Evolutionary conservation across 2,797 vertebrate genomes (phyloP), one percentile per base, ranked within the genome.

Genomic region (Cryptoblepharus egeriae): DNA sequence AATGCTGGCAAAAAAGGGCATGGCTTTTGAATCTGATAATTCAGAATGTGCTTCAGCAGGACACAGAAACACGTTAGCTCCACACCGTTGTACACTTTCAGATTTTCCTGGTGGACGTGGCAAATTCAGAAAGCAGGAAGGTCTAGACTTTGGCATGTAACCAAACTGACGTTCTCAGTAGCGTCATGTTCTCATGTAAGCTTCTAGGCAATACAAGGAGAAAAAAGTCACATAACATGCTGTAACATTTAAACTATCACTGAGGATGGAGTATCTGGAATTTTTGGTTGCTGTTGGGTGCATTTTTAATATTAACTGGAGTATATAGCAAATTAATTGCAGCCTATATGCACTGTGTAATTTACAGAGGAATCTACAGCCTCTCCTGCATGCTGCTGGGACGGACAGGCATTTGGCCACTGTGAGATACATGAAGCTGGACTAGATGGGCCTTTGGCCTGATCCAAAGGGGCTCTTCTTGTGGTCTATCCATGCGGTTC

Each of bases 291-390:
- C 4, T 63, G 39, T 77, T 20, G 32, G 26, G 32, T 89, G 86
- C 76, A 35, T 77, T 42, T 5, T 45, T 68, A 75, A 63, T 60
- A 88, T 52, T 73, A 75, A 12, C 20, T 83, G 15, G 57, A 84
- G 86, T 5, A 80, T 81, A 78, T 77, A 83, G 75, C 37, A 88
- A 64, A 90, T 89, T 82, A 85, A 85, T 77, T 87, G 80, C 69
- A 88, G 84, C 57, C 80, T 65, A 82, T 52, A 93, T 93, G 92
- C 90, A 93, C 92, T 93, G 94, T 76, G 81, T 87, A 88, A 49
- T 88, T 86, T 79, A 85, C 84, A 87, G 83, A 87, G 85, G 89
- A 89, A 90, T 86, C 81, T 86, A 88, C 76, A 87, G 77, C 82
- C 79, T 77, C 90, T 93, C 90, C 75, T 5, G 80, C 85, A 89